Conservation (phyloP, 2,888 invertebrate genomes). For the Chrysolina haemoptera region DNA sequence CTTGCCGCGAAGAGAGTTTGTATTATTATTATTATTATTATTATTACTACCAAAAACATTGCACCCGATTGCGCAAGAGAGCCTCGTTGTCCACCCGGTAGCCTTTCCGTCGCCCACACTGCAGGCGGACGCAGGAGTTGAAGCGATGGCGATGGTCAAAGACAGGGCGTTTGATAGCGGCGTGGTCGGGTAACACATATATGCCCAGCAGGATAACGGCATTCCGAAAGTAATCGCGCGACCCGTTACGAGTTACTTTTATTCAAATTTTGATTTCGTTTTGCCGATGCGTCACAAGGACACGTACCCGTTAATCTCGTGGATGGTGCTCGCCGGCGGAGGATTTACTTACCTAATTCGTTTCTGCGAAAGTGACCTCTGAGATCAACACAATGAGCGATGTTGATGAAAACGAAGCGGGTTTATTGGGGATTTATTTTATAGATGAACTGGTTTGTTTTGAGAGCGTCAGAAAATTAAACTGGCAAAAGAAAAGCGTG, state of each 20-base stretch:
- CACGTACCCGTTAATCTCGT: constrained; percentile 43
- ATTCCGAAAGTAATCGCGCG: constrained; percentile 62
- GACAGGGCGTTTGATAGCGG: constrained; percentile 47
- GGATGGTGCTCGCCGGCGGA: constrained; percentile 1
- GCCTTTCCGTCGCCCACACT: not conserved
- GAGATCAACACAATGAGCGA: not conserved
- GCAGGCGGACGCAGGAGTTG: not conserved
- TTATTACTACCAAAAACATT: too few relatives aligned
- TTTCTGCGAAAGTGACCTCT: not conserved
- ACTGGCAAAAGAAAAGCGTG: too few relatives aligned
- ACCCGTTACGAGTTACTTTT: constrained; percentile 66
- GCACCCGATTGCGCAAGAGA: too few relatives aligned
- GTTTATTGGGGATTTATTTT: too few relatives aligned
- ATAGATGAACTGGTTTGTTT: too few relatives aligned
- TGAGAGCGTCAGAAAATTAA: too few relatives aligned
- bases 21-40: not conserved
- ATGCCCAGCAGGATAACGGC: constrained; percentile 61
- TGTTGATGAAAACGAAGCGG: too few relatives aligned
- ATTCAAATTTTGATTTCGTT: constrained; percentile 68
- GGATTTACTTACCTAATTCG: constrained; percentile 14
- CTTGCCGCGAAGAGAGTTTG: too few relatives aligned
- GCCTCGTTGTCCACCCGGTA: constrained; percentile 11
- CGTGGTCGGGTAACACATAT: constrained; percentile 63
- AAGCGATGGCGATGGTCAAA: not conserved
- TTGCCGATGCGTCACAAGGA: constrained; percentile 61